Evolutionary conservation across 2,888 invertebrate species (phyloP), one percentile per base, ranked within the genome.

Genomic region (Trichogramma dendrolimi): DNA sequence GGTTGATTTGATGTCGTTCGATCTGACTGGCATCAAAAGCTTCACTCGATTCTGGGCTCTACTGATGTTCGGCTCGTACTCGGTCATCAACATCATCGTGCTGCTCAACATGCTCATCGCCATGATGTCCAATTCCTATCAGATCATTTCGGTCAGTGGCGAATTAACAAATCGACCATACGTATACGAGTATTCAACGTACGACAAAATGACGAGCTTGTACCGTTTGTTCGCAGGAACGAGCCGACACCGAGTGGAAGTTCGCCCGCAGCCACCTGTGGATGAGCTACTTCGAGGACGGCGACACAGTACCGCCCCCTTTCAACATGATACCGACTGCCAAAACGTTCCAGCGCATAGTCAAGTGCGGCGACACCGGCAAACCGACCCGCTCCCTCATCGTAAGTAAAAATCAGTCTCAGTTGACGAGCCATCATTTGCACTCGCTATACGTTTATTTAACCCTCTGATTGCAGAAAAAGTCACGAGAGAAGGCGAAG

Each of bases 61-160:
- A 59, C 85, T 97, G 4, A 96, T 98, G 89, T 98, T 98, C 77
- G 98, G 98, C 49, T 94, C 93, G 5, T 98, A 98, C 81, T 95
- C 95, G 61, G 95, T 94, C 66, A 97, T 98, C 80, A 96, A 96
- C 78, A 91, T 98, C 67, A 95, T 98, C 71, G 97, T 98, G 1
- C 84, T 98, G 40, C 86, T 98, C 66, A 98, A 98, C 81, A 94
- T 98, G 90, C 86, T 98, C 48, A 97, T 98, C 77, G 98, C 98
- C 74, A 98, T 98, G 98, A 97, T 98, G 96, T 96, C 95, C 64
- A 97, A 95, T 80, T 97, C 96, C 1, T 98, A 97, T 81, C 96
- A 96, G 81, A 92, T 95, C 66, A 98, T 98, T 73, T 96, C 95
- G 72, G 95, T 94, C 82, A 86, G 87, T 83, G 14, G 41, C 8